These are phyloP conservation scores for Pelobates cultripes DNA, from an alignment of 2,797 vertebrate species.

Conservation along the genomic window DNA sequence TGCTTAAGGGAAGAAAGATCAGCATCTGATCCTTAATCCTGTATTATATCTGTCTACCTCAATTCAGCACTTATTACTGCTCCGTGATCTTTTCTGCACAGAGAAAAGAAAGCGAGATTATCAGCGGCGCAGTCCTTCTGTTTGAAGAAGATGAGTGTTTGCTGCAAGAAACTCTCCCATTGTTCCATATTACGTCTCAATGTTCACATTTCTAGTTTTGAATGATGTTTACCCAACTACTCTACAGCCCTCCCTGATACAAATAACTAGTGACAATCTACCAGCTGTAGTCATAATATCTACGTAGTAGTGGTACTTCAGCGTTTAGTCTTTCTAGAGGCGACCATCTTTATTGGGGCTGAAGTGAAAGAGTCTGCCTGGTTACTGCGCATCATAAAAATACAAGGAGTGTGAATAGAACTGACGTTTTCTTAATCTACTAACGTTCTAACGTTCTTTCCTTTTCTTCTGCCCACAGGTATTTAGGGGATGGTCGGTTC, in stretches of 20 bases:
- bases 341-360: not conserved
- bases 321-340: too few species aligned
- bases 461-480: slow-evolving; percentile 73
- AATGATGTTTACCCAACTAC: too few species aligned
- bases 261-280: too few species aligned
- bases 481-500: slow-evolving; percentile 95
- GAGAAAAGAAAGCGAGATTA: slow-evolving; percentile 35
- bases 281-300: too few species aligned
- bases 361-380: not conserved
- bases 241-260: not conserved
- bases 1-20: slow-evolving; percentile 54
- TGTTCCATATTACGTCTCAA: not conserved
- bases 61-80: slow-evolving; percentile 50
- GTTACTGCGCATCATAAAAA: not conserved
- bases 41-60: slow-evolving; percentile 48
- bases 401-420: not conserved
- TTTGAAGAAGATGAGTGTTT: slow-evolving; percentile 8
- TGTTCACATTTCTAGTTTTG: not conserved
- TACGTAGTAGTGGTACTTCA: too few species aligned
- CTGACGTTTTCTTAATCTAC: not conserved
- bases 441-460: not conserved
- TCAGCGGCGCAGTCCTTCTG: slow-evolving; percentile 5
- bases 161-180: not conserved
- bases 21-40: slow-evolving; percentile 53
- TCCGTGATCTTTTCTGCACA: slow-evolving; percentile 44